Conservation (phyloP, 2,113 vertebrate genomes). For the Zosterops hypoxanthus region DNA sequence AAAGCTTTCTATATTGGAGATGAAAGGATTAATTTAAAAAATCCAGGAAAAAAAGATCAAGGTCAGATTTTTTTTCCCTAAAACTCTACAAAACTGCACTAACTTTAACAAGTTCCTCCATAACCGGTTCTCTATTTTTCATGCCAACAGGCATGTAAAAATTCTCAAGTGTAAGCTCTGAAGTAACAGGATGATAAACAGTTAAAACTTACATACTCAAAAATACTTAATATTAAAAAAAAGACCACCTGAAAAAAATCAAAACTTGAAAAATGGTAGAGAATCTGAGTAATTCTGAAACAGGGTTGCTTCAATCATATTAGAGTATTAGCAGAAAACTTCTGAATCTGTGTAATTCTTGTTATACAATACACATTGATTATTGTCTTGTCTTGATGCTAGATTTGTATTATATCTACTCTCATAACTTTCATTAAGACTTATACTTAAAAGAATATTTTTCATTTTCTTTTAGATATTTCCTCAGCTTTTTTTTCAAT, state of each 20-base stretch:
- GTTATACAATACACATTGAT: neutral
- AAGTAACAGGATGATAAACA: neutral
- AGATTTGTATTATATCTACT: neutral
- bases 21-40: neutral
- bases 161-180: neutral
- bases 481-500: neutral
- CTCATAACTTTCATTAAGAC: neutral
- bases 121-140: neutral
- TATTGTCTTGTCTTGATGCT: neutral
- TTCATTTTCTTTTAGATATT: neutral
- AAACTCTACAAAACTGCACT: neutral
- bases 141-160: neutral
- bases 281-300: neutral
- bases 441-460: neutral
- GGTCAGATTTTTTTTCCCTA: neutral
- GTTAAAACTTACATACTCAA: neutral
- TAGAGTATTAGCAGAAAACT: neutral
- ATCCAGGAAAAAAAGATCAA: neutral
- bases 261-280: neutral
- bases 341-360: neutral
- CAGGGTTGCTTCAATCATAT: neutral
- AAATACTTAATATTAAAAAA: neutral
- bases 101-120: neutral
- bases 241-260: fast-evolving
- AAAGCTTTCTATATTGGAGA: neutral